Conservation (phyloP, 1,140 invertebrate genomes). For the Teleopsis dalmanni region DNA sequence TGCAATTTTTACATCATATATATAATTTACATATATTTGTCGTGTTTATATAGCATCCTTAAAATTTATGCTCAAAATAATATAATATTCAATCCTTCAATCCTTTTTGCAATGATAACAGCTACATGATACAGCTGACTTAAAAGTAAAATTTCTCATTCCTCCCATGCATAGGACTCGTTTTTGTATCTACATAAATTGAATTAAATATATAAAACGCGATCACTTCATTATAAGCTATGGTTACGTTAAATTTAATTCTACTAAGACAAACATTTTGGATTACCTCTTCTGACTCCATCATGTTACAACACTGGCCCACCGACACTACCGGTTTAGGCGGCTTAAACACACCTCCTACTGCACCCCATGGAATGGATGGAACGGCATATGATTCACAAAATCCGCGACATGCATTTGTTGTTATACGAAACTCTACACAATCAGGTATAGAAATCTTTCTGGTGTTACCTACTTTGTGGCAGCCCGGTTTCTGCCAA, state of each 20-base stretch:
- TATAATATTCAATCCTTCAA: conserved; percentile 36
- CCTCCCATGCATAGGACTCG: conserved; percentile 68
- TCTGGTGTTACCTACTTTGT: conserved; percentile 63
- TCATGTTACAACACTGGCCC: conserved; percentile 84
- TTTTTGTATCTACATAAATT: conserved; percentile 30
- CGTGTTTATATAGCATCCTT: not conserved
- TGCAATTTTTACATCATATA: not conserved
- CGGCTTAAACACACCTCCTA: conserved; percentile 48
- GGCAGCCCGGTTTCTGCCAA: conserved; percentile 55
- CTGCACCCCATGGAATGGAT: conserved; percentile 55
- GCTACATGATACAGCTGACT: conserved; percentile 71
- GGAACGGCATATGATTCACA: conserved; percentile 73
- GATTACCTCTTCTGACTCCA: conserved; percentile 73
- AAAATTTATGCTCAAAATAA: not conserved
- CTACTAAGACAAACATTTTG: not conserved
- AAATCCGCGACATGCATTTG: conserved; percentile 78
- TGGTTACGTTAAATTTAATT: not conserved
- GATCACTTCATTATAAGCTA: not conserved
- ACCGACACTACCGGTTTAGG: conserved; percentile 65
- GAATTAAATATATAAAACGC: not conserved
- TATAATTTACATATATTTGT: not conserved
- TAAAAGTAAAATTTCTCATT: conserved; percentile 66
- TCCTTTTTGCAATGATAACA: conserved; percentile 83
- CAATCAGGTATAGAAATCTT: conserved; percentile 74
- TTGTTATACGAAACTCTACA: conserved; percentile 73